Evolutionary conservation across 2,888 invertebrate genomes (phyloP).

Genomic region (Brenthis hecate): DNA sequence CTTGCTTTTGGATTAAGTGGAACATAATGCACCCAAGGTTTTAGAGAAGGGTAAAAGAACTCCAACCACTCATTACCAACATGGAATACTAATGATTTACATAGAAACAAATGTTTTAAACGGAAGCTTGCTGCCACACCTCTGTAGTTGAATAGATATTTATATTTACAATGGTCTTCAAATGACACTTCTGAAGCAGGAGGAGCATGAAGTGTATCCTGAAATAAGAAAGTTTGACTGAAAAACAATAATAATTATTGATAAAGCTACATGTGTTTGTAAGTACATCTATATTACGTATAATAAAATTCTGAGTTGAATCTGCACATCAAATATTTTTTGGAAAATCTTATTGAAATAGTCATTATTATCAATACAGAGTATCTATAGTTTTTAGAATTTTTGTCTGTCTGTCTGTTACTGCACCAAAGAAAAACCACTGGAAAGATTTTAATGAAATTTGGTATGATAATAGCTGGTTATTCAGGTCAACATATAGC

Average conservation of each 20-base stretch:
- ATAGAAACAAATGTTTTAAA: slow-evolving; percentile 96
- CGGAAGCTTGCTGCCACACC: slow-evolving; percentile 99
- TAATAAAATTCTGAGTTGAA: too few relatives aligned
- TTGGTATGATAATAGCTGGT: too few relatives aligned
- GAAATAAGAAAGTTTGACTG: slow-evolving; percentile 41
- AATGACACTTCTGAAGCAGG: slow-evolving; percentile 94
- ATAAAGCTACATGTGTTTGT: background rate
- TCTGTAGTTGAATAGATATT: slow-evolving; percentile 97
- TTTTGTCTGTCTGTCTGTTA: too few relatives aligned
- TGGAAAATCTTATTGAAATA: too few relatives aligned
- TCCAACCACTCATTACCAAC: slow-evolving; percentile 97
- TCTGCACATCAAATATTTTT: too few relatives aligned
- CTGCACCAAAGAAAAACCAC: too few relatives aligned
- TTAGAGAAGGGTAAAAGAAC: slow-evolving; percentile 94
- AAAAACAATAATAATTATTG: background rate
- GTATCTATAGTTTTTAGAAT: background rate
- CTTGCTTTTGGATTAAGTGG: slow-evolving; percentile 87
- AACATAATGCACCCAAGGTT: slow-evolving; percentile 98
- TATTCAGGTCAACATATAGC: too few relatives aligned
- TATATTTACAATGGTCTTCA: slow-evolving; percentile 95
- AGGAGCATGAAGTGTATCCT: slow-evolving; percentile 93
- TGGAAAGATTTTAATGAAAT: too few relatives aligned
- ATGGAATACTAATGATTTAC: slow-evolving; percentile 95
- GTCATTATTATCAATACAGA: background rate
- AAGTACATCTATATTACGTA: too few relatives aligned